Percentiles rank a stretch among this genome's conserved stretches.
Conservation (phyloP, 2,888 invertebrate genomes). For the Hydrotaea diabolus region DNA sequence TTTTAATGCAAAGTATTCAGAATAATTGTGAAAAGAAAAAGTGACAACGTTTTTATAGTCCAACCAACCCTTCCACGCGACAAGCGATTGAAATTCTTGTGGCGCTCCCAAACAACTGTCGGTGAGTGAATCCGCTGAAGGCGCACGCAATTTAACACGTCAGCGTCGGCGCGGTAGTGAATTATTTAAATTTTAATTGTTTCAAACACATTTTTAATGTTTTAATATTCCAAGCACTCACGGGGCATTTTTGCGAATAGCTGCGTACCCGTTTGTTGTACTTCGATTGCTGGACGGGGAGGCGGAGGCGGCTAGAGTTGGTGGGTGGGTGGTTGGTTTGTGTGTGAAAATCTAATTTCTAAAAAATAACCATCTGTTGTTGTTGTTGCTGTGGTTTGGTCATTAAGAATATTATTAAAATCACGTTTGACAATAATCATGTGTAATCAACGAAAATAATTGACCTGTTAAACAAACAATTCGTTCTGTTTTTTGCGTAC, state of each 20-base stretch:
- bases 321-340: conserved; percentile 4
- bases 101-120: conserved; percentile 20
- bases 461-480: conserved; percentile 38
- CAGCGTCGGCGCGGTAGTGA: conserved; percentile 20
- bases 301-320: background rate
- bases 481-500: background rate
- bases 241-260: too few relatives aligned
- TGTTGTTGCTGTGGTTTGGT: background rate
- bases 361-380: conserved; percentile 11
- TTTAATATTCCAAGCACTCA: conserved; percentile 11
- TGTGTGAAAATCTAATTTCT: conserved; percentile 31
- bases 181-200: conserved; percentile 5
- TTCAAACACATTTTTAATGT: background rate
- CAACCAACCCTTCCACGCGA: background rate
- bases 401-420: conserved; percentile 27
- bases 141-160: conserved; percentile 42
- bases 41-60: background rate
- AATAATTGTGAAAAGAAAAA: background rate
- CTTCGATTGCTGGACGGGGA: background rate
- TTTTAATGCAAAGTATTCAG: background rate
- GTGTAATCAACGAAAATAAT: conserved; percentile 45
- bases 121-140: background rate
- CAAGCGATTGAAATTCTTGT: conserved; percentile 37
- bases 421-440: conserved; percentile 15
- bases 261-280: too few relatives aligned